A percentile compares a stretch with the other conserved stretches of the same genome.
Conservation (phyloP, 2,113 vertebrate genomes). For the Amphiprion ocellaris region DNA sequence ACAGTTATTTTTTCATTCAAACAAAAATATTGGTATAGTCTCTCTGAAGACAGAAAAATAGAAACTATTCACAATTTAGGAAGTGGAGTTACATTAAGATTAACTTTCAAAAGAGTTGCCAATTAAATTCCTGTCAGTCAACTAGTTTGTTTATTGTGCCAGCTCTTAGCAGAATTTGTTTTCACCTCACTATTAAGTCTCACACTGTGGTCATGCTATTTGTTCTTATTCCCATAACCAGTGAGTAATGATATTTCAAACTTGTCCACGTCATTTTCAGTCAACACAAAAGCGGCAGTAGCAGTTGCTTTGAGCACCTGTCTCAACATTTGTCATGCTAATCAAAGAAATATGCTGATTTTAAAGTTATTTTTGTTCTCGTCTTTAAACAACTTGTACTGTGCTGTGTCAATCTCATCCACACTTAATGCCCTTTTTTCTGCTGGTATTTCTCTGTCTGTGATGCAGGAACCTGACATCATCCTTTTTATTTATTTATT, state of each 20-base stretch:
- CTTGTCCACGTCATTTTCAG: too few relatives aligned
- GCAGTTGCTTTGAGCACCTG: not conserved
- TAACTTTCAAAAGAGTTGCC: too few relatives aligned
- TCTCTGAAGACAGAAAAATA: not conserved
- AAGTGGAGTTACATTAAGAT: not conserved
- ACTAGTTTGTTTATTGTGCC: not conserved
- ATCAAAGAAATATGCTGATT: not conserved
- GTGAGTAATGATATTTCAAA: not conserved
- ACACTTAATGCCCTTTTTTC: not conserved
- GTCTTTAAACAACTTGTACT: not conserved
- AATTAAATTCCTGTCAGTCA: conserved; percentile 4
- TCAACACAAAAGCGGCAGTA: not conserved
- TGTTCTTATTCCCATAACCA: not conserved
- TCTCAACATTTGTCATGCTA: not conserved
- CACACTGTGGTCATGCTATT: not conserved
- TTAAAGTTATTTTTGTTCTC: conserved; percentile 7
- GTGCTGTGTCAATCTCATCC: not conserved
- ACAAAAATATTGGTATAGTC: too few relatives aligned
- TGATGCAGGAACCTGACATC: not conserved
- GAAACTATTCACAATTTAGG: not conserved
- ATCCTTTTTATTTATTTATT: too few relatives aligned
- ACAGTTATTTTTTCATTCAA: too few relatives aligned
- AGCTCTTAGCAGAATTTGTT: not conserved
- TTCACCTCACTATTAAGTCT: conserved; percentile 1
- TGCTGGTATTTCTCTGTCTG: not conserved